phyloP scores from a whole-genome alignment of 2,113 vertebrate genomes.

The Trochalopteron elliotii region DNA sequence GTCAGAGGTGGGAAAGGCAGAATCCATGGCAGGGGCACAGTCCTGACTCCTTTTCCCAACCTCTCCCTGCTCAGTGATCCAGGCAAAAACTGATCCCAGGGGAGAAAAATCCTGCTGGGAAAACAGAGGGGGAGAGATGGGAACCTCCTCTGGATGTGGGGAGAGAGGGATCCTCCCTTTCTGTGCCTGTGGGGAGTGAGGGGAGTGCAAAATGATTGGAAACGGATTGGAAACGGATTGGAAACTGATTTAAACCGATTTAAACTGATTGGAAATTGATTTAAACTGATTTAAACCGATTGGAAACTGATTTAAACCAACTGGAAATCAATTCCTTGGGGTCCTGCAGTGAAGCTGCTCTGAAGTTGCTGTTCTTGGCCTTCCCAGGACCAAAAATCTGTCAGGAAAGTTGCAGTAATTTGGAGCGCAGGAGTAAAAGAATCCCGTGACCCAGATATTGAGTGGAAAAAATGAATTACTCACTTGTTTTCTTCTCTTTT shows the following conservation, averaged over 20 bases:
- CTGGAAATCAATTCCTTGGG: not conserved
- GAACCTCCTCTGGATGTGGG: not conserved
- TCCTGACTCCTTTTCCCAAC: not conserved
- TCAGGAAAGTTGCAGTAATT: not conserved
- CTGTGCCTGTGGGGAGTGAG: accelerated
- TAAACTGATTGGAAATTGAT: too few species aligned
- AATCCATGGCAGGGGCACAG: not conserved
- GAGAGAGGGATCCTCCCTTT: not conserved
- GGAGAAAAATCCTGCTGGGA: not conserved
- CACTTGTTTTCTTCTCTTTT: conserved; percentile 42
- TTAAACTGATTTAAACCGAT: not conserved
- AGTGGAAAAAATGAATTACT: conserved; percentile 43
- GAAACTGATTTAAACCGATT: not conserved
- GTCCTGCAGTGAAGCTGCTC: not conserved
- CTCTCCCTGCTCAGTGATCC: not conserved
- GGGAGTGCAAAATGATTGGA: not conserved
- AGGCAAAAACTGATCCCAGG: not conserved
- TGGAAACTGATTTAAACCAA: not conserved
- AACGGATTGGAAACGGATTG: not conserved
- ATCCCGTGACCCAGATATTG: not conserved
- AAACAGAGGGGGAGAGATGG: not conserved
- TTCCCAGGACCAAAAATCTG: not conserved
- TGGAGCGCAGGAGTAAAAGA: not conserved
- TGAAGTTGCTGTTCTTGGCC: not conserved
- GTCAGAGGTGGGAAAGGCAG: not conserved